Conservation (phyloP, 2,888 invertebrate species). For the Lochmaea capreae region DNA sequence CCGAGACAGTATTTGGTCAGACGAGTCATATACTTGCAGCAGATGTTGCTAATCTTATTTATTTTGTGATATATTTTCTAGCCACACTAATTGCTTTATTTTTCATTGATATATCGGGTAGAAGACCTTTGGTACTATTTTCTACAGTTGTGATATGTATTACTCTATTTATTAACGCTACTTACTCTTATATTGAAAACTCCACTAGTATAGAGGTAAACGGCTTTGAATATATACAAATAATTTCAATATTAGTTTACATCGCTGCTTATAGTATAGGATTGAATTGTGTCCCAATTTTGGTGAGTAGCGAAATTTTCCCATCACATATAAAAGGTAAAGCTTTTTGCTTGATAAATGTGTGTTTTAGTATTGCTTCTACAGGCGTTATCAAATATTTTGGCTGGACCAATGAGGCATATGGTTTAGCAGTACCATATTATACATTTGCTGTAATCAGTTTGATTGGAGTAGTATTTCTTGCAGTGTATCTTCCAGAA, state of each 20-base stretch:
- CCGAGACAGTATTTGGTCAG: conserved; percentile 59
- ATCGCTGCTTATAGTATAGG: conserved; percentile 71
- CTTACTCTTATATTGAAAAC: conserved; percentile 63
- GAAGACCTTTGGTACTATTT: conserved; percentile 72
- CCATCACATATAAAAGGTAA: conserved; percentile 72
- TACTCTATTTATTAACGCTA: conserved; percentile 65
- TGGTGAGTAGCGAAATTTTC: conserved; percentile 77
- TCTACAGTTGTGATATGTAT: conserved; percentile 64
- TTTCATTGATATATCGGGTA: conserved; percentile 72
- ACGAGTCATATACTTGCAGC: conserved; percentile 57
- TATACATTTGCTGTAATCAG: conserved; percentile 75
- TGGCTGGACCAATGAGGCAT: conserved; percentile 40
- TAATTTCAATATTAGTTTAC: conserved; percentile 52
- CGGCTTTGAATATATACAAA: conserved; percentile 51
- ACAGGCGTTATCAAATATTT: conserved; percentile 30
- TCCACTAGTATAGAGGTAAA: conserved; percentile 49
- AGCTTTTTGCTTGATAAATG: conserved; percentile 61
- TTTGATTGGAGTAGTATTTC: conserved; percentile 72
- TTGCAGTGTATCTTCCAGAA: conserved; percentile 77
- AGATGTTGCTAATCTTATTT: conserved; percentile 58
- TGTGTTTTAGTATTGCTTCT: conserved; percentile 20
- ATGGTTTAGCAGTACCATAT: conserved; percentile 74
- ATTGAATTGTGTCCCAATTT: conserved; percentile 79
- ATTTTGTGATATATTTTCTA: conserved; percentile 24
- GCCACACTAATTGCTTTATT: conserved; percentile 58